phyloP scores from a whole-genome alignment of 2,797 vertebrate genomes.

The Nothura maculosa region DNA sequence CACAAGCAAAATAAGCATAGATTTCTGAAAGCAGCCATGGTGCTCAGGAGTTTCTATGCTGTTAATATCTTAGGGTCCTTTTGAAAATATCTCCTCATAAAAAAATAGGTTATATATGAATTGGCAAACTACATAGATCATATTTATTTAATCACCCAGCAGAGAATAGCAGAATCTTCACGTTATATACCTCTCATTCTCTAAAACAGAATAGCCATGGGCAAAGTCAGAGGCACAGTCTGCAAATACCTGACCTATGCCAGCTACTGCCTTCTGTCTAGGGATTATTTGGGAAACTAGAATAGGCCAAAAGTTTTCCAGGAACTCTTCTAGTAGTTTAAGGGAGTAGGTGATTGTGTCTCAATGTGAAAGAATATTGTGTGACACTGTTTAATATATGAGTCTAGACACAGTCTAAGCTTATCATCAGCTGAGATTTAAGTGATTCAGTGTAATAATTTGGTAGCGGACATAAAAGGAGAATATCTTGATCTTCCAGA shows the following conservation, averaged over 20 bases:
- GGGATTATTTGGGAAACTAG: not conserved
- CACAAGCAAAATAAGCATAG: not conserved
- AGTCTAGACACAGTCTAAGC: not conserved
- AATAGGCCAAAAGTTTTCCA: not conserved
- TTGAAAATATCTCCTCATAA: not conserved
- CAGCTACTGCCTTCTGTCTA: not conserved
- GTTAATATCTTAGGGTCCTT: not conserved
- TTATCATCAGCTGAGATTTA: not conserved
- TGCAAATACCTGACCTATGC: not conserved
- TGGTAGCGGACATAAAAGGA: not conserved
- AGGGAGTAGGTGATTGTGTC: not conserved
- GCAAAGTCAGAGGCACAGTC: not conserved
- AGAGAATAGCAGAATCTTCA: not conserved
- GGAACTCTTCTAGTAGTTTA: not conserved
- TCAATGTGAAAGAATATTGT: not conserved
- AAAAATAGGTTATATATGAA: not conserved
- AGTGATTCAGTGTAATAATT: not conserved
- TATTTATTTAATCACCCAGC: not conserved
- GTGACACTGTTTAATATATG: not conserved
- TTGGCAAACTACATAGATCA: not conserved
- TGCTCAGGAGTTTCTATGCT: not conserved
- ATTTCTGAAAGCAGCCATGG: not conserved
- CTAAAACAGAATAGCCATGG: not conserved
- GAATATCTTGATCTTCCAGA: not conserved
- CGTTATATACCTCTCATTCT: not conserved